Evolutionary conservation across 2,113 vertebrate genomes (phyloP), one percentile per base, ranked within the genome.

Genomic region (Strix aluco): DNA sequence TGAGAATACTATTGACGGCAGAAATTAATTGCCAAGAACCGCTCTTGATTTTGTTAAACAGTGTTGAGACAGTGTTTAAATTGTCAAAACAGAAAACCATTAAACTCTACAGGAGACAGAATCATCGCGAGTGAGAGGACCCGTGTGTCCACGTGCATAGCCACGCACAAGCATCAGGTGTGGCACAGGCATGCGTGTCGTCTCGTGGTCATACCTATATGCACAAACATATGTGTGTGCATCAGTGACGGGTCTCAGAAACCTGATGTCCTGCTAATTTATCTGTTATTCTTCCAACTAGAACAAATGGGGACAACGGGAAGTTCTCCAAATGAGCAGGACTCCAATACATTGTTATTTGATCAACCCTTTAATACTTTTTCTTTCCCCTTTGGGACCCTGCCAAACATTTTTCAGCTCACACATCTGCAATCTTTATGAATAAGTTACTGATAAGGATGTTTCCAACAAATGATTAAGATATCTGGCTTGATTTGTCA

Each of bases 1-100:
- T 94, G 95, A 98, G 97, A 97, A 96, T 95, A 96, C 96, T 94
- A 92, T 94, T 96, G 97, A 97, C n/a, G 96, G 70, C 69, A 97
- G 95, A 98, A 97, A 98, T 98, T 98, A 98, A 98, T 97, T 98
- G 95, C 97, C 95, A 96, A 94, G 97, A 96, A 84, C 81, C 4
- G 23, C 96, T 97, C 88, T 91, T 97, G 94, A 97, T 98, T 98
- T 96, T 95, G 66, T 96, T 97, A 97, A 98, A 97, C 95, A 92
- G 77, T n/a, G 81, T 97, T 96, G 96, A 96, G 97, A 94, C 81
- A 46, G 92, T 84, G 71, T 92, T 97, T 95, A 97, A 97, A 93
- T 78, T 97, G 97, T 97, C 96, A 97, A 97, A 98, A 97, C 96
- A 98, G 93, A 97, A 98, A 97, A 81, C 73, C 79, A 78, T 88